Base-by-base conservation (phyloP, 2,888 invertebrate species). In the Apodemia duryi region DNA sequence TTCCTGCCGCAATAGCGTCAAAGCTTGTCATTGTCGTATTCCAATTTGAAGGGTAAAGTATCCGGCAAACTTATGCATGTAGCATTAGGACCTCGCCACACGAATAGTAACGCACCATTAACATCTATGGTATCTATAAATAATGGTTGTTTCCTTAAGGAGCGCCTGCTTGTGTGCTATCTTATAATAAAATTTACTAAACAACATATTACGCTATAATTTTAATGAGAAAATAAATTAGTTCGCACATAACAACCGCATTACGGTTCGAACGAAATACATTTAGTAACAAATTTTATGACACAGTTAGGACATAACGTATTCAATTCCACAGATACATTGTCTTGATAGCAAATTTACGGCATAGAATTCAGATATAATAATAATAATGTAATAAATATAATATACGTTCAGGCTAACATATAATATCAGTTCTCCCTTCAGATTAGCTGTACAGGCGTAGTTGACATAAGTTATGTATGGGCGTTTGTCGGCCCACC, bases 401-500 rank as follows among this genome's bases (percentile, higher is more conserved):
- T 54, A 54, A 54, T 54, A 54, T 29, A 54, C 54, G 54, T 54
- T 54, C 54, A 29, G 28, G 54, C 54, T 54, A 54, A 54, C 54
- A 54, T 54, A 54, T 54, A 54, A 54, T 54, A 54, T 54, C 54
- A 54, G 54, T 54, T 54, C 54, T 54, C 82, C 80, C 82, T 80
- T 76, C 78, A 83, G 83, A 86, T 86, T 85, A 88, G 79, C 80
- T 76, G 79, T 78, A 79, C 76, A 78, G 77, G 79, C 78, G 78
- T 75, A 76, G 74, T 76, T 74, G 77, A 73, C 77, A 79, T 86
- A 78, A 82, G 75, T 85, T 84, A 85, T 86, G 83, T 82, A 85
- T 82, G 79, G 70, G 68, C 76, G 80, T 35, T 78, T 78, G 80
- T 78, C 79, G 77, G 75, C 72, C 75, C 74, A 75, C 72, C 74